phyloP scores from a whole-genome alignment of 2,113 vertebrate species.

The Struthidea cinerea region DNA sequence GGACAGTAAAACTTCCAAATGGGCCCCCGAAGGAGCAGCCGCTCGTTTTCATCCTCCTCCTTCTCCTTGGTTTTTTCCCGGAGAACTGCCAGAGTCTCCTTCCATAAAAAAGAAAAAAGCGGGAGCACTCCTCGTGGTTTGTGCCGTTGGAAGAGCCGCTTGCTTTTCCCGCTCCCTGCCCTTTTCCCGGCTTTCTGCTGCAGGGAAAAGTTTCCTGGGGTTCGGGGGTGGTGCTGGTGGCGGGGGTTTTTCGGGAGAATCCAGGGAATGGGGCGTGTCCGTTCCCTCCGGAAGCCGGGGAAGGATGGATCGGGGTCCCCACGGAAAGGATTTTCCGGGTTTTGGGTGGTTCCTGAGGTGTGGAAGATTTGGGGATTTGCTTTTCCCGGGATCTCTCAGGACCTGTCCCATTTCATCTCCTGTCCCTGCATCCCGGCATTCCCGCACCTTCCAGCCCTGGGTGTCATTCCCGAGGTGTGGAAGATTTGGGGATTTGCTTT shows the following conservation, averaged over 20 bases:
- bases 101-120: slow-evolving; percentile 75
- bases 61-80: slow-evolving; percentile 68
- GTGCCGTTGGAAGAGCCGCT: slow-evolving; percentile 59
- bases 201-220: neutral
- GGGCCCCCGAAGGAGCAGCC: slow-evolving; percentile 86
- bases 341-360: neutral
- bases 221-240: neutral
- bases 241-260: neutral
- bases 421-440: too few species aligned
- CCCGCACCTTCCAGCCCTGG: too few species aligned
- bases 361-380: neutral
- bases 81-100: slow-evolving; percentile 82
- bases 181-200: slow-evolving; percentile 66
- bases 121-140: too few species aligned
- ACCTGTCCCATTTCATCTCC: neutral
- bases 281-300: fast-evolving
- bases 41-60: slow-evolving; percentile 83
- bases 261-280: fast-evolving
- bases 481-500: too few species aligned
- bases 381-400: fast-evolving
- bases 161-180: slow-evolving; percentile 72
- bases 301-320: fast-evolving
- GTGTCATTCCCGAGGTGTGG: too few species aligned
- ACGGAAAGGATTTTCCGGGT: fast-evolving
- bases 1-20: slow-evolving; percentile 89